Percentiles rank a stretch among this genome's conserved stretches.
These are phyloP conservation scores for Malurus splendens DNA, from an alignment of 2,797 vertebrate species.

Conservation along the genomic window DNA sequence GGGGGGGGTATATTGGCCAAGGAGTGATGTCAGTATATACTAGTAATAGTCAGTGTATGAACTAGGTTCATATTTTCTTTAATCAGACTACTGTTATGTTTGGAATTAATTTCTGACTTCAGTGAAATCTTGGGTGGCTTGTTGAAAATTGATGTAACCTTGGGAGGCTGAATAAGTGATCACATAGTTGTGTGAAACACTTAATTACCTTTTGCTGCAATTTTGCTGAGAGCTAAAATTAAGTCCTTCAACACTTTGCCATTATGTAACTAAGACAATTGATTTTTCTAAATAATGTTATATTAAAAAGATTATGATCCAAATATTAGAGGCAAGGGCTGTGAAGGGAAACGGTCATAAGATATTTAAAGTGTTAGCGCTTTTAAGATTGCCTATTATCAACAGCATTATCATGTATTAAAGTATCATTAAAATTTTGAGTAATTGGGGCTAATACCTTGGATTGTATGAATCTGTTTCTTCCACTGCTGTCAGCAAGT, in stretches of 20 bases:
- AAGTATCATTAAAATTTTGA: slow-evolving; percentile 73
- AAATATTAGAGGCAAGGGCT: slow-evolving; percentile 71
- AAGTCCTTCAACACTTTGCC: slow-evolving; percentile 70
- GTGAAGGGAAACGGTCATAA: slow-evolving; percentile 73
- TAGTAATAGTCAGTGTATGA: neutral
- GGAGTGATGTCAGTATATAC: neutral
- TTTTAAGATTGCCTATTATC: slow-evolving; percentile 70
- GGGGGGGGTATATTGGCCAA: neutral
- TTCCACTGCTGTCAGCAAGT: slow-evolving; percentile 61
- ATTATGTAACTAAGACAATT: slow-evolving; percentile 77
- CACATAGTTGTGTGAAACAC: slow-evolving; percentile 68
- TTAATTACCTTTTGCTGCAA: slow-evolving; percentile 72
- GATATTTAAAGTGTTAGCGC: slow-evolving; percentile 65
- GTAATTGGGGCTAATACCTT: slow-evolving; percentile 74
- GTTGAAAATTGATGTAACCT: slow-evolving; percentile 69
- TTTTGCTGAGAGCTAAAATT: slow-evolving; percentile 75
- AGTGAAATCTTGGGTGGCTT: slow-evolving; percentile 58
- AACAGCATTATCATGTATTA: slow-evolving; percentile 69
- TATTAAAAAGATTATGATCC: slow-evolving; percentile 75
- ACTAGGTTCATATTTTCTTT: neutral
- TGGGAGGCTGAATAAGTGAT: slow-evolving; percentile 66
- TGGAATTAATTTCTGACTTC: slow-evolving; percentile 59
- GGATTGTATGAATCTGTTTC: slow-evolving; percentile 67
- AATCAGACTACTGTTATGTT: neutral
- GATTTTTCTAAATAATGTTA: slow-evolving; percentile 79